These are phyloP conservation scores for Bugula neritina DNA, from an alignment of 2,888 invertebrate species.

Conservation along the genomic window DNA sequence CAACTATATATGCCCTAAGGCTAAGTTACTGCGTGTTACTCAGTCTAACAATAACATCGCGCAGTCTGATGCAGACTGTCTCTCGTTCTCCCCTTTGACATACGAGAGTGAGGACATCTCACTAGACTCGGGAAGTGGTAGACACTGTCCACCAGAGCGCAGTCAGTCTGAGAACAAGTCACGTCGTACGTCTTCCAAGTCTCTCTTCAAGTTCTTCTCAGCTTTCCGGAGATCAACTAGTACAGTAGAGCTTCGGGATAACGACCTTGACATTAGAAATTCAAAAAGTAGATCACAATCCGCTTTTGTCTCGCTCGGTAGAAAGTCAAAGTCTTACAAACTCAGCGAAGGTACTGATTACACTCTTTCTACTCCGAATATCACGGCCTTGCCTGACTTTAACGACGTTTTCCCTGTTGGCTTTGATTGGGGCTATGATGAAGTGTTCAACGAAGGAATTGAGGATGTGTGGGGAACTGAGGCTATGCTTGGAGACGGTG, in stretches of 20 bases:
- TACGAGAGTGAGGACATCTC: neutral
- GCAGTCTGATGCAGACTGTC: neutral
- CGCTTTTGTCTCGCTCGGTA: neutral
- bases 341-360: neutral
- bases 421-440: neutral
- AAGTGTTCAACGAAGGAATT: neutral
- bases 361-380: neutral
- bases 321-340: neutral
- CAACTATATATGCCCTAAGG: neutral
- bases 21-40: neutral
- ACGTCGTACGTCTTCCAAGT: neutral
- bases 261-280: neutral
- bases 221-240: neutral
- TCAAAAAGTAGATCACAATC: neutral
- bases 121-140: neutral
- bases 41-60: neutral
- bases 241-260: neutral
- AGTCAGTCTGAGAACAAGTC: no score
- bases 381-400: neutral
- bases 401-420: neutral
- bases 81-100: neutral
- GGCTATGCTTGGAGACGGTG: neutral
- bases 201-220: neutral
- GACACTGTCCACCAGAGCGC: neutral
- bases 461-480: neutral